Base-by-base conservation (phyloP, 1,140 invertebrate species). In the Megalopta genalis region DNA sequence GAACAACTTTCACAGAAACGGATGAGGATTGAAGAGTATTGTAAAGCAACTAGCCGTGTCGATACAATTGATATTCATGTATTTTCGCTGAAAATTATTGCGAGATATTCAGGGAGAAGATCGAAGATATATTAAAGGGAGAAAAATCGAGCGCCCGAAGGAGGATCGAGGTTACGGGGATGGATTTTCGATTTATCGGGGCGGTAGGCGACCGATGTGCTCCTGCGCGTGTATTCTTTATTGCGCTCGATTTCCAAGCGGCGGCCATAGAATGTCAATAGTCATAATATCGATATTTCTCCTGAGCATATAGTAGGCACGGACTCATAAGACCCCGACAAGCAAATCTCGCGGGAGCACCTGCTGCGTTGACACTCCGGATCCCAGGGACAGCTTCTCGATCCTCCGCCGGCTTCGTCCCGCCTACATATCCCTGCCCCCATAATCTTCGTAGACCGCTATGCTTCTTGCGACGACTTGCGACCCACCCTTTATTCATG, bases 271-370 rank as follows among this genome's bases (percentile, higher is more conserved):
- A 37, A 77, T 63, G 64, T 27, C 49, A 66, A 75, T 67, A 67
- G 60, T 70, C 64, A 77, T 65, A 69, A 46, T 71, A 57, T 49
- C 71, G 39, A 73, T 71, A 63, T 76, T 52, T 57, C 62, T 42
- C 73, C 54, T 25, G 49, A 32, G 42, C 9, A 25, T 57, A 21
- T 12, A 54, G 68, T 63, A 72, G 60, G 32, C 65, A 63, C 60
- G 46, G 46, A 63, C 39, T 85, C 85, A 71, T 83, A 72, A 83
- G 73, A 27, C 39, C 46, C 27, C 49, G 65, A 81, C 77, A 75
- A 81, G 77, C 67, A 72, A 79, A 86, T 86, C 72, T 75, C 63
- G 37, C 27, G 82, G 77, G 77, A 77, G 62, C 81, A 83, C 77
- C 82, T 84, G 78, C 82, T 67, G 77, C 46, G 59, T 73, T 59